Evolutionary conservation across 2,113 vertebrate genomes (phyloP), one percentile per base, ranked within the genome.

Genomic region (Cepphus grylle): DNA sequence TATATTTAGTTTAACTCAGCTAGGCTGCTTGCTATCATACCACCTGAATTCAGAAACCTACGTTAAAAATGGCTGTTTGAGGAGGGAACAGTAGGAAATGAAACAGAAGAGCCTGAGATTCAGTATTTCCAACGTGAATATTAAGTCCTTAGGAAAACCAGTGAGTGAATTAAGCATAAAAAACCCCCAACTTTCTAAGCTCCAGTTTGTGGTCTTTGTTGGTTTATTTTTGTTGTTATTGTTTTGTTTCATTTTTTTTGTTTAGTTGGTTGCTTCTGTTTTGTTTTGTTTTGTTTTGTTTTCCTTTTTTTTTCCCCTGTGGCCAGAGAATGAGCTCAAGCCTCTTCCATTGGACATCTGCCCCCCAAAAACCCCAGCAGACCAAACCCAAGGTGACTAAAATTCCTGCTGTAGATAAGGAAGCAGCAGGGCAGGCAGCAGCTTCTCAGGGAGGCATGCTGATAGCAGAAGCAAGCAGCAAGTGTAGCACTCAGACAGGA

Each of bases 361-460:
- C 2, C 6, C 15, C 4, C 9, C 5, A 12, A 32, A 70, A 34
- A 1, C 4, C 3, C 13, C 23, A 67, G 15, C 10, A 43, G 29
- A 59, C 3, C 6, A 84, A 95, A 70, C 8, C 7, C 26, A 69
- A 40, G 8, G 2, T 43, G 30, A 13, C 8, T 43, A 3, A 83
- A 26, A 5, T 27, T 81, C 55, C 59, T 85, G 13, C 30, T 74
- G 9, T n/a, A 56, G 59, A 18, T 50, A 49, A 81, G 20, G 43
- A 45, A 11, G 9, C 17, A 32, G 18, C 8, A 50, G 13, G 8
- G 9, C 12, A 43, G 52, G 34, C 14, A 65, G 61, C 8, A 59
- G 27, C 18, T 69, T 69, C 52, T 45, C 26, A 21, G 15, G 36
- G n/a, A 53, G 13, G 20, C 11, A 14, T 3, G 32, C 38, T 30